Evolutionary conservation across 2,797 vertebrate species (phyloP).

Genomic region (Mionectes olivaceus): DNA sequence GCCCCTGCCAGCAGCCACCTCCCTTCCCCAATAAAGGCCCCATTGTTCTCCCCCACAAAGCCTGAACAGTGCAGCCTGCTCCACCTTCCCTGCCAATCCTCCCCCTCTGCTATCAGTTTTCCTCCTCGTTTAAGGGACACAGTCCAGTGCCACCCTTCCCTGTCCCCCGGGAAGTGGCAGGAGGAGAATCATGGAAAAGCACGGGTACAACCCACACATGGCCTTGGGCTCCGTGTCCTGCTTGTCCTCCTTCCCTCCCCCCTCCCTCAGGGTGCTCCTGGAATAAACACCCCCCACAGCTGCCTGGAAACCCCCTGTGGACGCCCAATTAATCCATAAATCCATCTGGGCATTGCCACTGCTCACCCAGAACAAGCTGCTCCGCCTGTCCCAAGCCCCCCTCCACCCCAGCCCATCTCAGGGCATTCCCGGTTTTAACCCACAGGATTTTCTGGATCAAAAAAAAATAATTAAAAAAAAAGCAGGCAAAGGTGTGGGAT

Average conservation of each 20-base stretch:
- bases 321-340: neutral
- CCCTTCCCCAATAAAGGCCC: conserved; percentile 39
- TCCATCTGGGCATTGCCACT: neutral
- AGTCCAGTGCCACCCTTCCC: neutral
- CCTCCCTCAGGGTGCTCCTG: neutral
- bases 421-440: neutral
- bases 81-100: conserved; percentile 51
- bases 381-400: neutral
- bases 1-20: neutral
- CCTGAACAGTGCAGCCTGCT: conserved; percentile 30
- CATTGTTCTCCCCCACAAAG: conserved; percentile 49
- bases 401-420: neutral
- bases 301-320: neutral
- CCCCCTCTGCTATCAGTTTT: neutral
- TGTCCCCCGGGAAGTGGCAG: neutral
- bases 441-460: neutral
- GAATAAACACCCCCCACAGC: neutral
- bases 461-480: neutral
- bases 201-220: rapidly evolving
- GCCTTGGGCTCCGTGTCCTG: neutral
- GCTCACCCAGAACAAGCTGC: neutral
- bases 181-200: neutral
- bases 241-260: neutral
- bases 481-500: neutral
- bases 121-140: neutral